A percentile compares a stretch with the other conserved stretches of the same genome.
Conservation (phyloP, 2,113 vertebrate species). For the Pygoscelis antarcticus region DNA sequence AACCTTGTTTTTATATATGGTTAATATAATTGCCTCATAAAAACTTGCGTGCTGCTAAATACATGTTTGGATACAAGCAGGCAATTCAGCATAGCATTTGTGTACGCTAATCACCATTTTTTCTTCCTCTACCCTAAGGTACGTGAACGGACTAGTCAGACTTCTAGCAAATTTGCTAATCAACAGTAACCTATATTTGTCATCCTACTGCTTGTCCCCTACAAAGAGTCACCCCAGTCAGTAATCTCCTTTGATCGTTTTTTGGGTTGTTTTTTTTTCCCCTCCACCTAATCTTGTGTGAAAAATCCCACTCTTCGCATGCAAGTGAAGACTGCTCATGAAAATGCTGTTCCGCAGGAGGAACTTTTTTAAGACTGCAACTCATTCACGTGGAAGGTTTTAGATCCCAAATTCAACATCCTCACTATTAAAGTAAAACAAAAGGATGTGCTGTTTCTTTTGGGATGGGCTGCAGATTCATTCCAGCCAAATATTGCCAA, state of each 20-base stretch:
- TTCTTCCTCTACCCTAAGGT: background rate
- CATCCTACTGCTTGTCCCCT: background rate
- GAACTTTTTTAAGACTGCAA: conserved; percentile 10
- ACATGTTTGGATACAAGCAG: conserved; percentile 32
- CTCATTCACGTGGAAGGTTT: conserved; percentile 32
- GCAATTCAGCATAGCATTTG: background rate
- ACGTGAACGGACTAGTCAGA: background rate
- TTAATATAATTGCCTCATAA: conserved; percentile 47
- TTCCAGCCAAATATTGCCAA: conserved; percentile 37
- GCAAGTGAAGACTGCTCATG: background rate
- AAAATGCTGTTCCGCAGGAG: background rate
- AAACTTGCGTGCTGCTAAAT: conserved; percentile 41
- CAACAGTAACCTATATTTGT: background rate
- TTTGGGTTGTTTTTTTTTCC: background rate
- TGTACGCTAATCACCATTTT: background rate
- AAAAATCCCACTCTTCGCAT: background rate
- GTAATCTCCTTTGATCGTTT: background rate
- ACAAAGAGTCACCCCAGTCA: background rate
- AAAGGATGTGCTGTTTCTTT: conserved; percentile 36
- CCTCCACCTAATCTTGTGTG: background rate
- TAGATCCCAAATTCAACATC: conserved; percentile 29
- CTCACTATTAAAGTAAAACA: conserved; percentile 38
- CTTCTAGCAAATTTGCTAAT: background rate
- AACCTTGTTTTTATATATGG: background rate
- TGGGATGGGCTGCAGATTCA: conserved; percentile 19